Evolutionary conservation across 2,888 invertebrate species (phyloP), one percentile per base, ranked within the genome.

Genomic region (Hemicrepidius hirtus): DNA sequence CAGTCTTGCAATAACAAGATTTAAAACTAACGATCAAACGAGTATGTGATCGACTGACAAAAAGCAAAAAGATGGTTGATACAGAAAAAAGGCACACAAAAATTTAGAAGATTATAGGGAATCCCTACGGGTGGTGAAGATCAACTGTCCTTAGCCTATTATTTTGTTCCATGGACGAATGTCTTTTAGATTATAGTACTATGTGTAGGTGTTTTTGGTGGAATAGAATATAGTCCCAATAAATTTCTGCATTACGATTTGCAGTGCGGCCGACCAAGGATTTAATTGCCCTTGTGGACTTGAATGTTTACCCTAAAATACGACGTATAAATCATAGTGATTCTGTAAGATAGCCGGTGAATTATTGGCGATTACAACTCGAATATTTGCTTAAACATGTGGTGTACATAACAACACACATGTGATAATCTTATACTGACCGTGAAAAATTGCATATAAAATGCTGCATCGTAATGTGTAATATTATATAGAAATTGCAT

Each of bases 301-400:
- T 46, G 68, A 71, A 71, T 74, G 66, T 76, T 76, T 71, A 71
- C 69, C 74, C 72, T 71, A 76, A 74, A 74, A 76, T 65, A 68
- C 71, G 32, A 60, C 21, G 49, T 60, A 76, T 75, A 77, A 77
- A 77, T 77, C 74, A 77, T 76, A 76, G 74, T 76, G 76, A 76
- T 77, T 71, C 65, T 53, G 68, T 74, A 62, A 71, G 75, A 74
- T 75, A 75, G 63, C 71, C 67, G 68, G 73, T 74, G 75, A 77
- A 75, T 77, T 77, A 75, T 77, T 75, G 73, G 68, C 59, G 73
- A 77, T 77, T 75, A 73, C 67, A 62, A 68, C 44, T 64, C 57
- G 70, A 72, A 75, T 77, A 77, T 76, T 76, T 77, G 73, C 75
- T 75, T 76, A 75, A 76, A 75, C 68, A 77, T 62, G 77, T 75